Evolutionary conservation across 2,113 vertebrate genomes (phyloP), one percentile per base, ranked within the genome.

Genomic region (Chunga burmeisteri): DNA sequence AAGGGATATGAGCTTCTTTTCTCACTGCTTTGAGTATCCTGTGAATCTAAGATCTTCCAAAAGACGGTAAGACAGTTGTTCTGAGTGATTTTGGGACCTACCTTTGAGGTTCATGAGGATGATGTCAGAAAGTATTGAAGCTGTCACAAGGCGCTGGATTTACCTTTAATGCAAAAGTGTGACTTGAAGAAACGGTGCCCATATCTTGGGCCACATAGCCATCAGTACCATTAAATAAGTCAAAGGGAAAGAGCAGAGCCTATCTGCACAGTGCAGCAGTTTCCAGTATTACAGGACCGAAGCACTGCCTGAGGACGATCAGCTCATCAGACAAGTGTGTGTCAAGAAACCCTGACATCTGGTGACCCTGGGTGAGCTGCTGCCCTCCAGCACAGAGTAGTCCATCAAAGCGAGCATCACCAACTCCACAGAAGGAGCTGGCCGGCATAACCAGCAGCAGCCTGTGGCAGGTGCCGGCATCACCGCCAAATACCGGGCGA

Each of bases 171-270:
- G 42, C 38, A 50, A 8, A n/a, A 2, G 23, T 4, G 19, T 19
- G 36, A 8, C 17, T 3, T 27, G 42, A 44, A 63, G 42, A 26
- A 89, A 7, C 15, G 11, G 36, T 22, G 74, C n/a, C 50, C 9
- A 0, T 40, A 3, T 12, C 42, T 30, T n/a, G 68, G 75, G 47
- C 52, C 47, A 8, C 23, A 1, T 12, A 20, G 5, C 10, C 47
- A 10, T 18, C 46, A 14, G 58, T 14, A 9, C 18, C 20, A 2
- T 22, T 27, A 46, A n/a, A 11, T 25, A 25, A 26, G n/a, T 11
- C 40, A 5, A 12, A 36, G 65, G 23, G 65, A 27, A 52, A 16
- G 75, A 6, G 46, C 32, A 10, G 38, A 47, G 30, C 4, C 29
- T 6, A 1, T 38, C 50, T 61, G 34, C 73, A 32, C n/a, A 11